Conservation (phyloP, 1,140 invertebrate species). For the Portunus trituberculatus region DNA sequence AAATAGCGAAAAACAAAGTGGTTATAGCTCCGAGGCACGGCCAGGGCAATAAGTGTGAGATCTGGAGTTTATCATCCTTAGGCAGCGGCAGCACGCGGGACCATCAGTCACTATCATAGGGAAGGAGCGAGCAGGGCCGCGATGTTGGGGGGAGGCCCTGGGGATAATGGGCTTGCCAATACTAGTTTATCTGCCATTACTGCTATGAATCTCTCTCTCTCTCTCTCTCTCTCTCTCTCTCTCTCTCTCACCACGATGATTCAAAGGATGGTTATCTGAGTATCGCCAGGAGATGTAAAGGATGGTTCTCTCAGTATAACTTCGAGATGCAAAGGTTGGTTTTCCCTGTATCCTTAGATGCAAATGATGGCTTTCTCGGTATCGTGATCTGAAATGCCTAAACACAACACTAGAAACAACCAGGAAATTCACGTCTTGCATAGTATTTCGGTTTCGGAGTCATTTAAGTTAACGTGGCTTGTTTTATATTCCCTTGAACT, state of each 20-base stretch:
- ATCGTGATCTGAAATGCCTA: too few relatives aligned
- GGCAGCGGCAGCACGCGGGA: neutral
- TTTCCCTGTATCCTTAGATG: too few relatives aligned
- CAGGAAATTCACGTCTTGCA: too few relatives aligned
- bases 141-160: neutral
- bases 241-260: neutral
- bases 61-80: slow-evolving; percentile 53
- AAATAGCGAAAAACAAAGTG: slow-evolving; percentile 13
- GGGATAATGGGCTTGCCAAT: slow-evolving; percentile 10
- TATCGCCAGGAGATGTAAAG: too few relatives aligned
- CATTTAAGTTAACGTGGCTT: too few relatives aligned
- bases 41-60: slow-evolving; percentile 27
- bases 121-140: neutral
- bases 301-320: too few relatives aligned
- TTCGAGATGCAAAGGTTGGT: too few relatives aligned
- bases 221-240: slow-evolving; percentile 20
- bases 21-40: neutral
- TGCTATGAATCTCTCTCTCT: slow-evolving; percentile 3
- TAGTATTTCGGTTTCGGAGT: too few relatives aligned
- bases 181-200: slow-evolving; percentile 22
- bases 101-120: slow-evolving; percentile 52
- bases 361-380: too few relatives aligned
- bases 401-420: too few relatives aligned
- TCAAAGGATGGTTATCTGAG: too few relatives aligned
- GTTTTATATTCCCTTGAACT: too few relatives aligned